phyloP scores from a whole-genome alignment of 2,797 vertebrate species.

The Enteromius paludinosus region DNA sequence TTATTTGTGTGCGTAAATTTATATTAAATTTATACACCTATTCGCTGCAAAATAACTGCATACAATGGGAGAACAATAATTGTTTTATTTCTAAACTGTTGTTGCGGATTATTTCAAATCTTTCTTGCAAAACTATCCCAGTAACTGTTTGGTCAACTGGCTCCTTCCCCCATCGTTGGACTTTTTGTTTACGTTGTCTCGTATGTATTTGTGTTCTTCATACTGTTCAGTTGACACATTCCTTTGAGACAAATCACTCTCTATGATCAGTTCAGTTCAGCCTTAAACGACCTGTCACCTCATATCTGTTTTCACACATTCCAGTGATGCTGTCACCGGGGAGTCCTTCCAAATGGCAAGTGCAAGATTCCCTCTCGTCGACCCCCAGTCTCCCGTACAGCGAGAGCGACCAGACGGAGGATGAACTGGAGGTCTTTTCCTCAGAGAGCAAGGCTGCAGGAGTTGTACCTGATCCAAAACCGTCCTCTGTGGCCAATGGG shows the following conservation, averaged over 20 bases:
- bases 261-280: neutral
- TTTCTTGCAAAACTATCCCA: neutral
- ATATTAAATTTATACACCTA: neutral
- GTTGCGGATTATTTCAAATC: neutral
- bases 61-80: neutral
- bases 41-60: neutral
- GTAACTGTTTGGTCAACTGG: neutral
- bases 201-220: neutral
- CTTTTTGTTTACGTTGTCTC: conserved; percentile 1
- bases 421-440: conserved; percentile 72
- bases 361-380: conserved; percentile 72
- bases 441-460: conserved; percentile 64
- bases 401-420: conserved; percentile 76
- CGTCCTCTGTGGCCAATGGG: conserved; percentile 40
- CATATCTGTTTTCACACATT: neutral
- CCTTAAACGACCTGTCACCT: neutral
- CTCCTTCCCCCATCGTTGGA: neutral
- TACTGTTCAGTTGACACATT: neutral
- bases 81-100: neutral
- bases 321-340: conserved; percentile 73
- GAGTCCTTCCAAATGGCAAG: conserved; percentile 73
- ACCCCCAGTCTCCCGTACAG: conserved; percentile 68
- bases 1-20: too few relatives aligned
- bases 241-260: neutral
- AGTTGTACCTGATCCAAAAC: conserved; percentile 17